A percentile compares a stretch with the other conserved stretches of the same genome.
These are phyloP conservation scores for Pedionomus torquatus DNA, from an alignment of 2,113 vertebrate species.

Conservation along the genomic window DNA sequence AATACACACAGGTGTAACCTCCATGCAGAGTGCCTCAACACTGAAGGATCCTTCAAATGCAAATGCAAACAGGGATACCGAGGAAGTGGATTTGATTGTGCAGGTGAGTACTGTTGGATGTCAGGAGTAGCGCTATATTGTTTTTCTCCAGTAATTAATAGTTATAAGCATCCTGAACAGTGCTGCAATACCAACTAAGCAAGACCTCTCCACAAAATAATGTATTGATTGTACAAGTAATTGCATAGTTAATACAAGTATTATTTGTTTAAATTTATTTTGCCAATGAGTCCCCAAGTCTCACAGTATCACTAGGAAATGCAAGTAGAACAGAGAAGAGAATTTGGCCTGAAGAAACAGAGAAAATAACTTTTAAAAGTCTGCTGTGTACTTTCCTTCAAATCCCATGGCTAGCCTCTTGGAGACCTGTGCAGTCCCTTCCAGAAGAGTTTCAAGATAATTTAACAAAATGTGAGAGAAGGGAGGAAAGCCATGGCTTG, in stretches of 20 bases:
- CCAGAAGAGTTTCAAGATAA: background rate
- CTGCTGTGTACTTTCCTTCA: background rate
- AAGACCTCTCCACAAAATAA: background rate
- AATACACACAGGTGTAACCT: slow-evolving; percentile 82
- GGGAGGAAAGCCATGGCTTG: background rate
- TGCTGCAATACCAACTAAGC: background rate
- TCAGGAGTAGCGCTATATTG: background rate
- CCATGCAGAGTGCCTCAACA: slow-evolving; percentile 91
- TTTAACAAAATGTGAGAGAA: background rate
- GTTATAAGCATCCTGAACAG: background rate
- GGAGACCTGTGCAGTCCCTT: background rate
- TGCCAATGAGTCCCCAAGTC: background rate
- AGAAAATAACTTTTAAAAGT: background rate
- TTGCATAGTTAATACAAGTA: background rate
- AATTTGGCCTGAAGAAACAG: background rate
- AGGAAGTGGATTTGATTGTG: slow-evolving; percentile 88
- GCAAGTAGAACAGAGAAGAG: background rate
- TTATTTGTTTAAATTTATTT: background rate
- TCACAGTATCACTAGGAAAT: background rate
- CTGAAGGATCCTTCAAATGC: slow-evolving; percentile 89
- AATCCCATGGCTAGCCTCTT: background rate
- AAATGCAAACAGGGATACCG: slow-evolving; percentile 89
- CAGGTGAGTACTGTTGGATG: slow-evolving; percentile 81
- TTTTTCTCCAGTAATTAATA: background rate
- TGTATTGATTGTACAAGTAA: background rate